Conservation (phyloP, 2,888 invertebrate genomes). For the Harpalus rubripes region DNA sequence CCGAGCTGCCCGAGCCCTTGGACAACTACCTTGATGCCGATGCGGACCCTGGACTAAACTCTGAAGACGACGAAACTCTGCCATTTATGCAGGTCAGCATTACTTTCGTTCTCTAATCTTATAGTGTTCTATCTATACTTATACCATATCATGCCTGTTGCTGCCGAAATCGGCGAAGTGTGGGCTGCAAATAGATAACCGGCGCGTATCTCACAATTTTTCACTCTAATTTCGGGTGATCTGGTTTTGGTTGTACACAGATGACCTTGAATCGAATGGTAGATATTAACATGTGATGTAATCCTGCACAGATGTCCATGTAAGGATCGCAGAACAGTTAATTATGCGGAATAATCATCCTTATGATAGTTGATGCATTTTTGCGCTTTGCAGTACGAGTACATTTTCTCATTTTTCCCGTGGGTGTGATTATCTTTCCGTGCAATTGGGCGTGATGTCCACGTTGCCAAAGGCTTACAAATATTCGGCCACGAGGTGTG, state of each 20-base stretch:
- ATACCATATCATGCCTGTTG: conserved; percentile 13
- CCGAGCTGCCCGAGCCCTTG: conserved; percentile 72
- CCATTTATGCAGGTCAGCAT: conserved; percentile 75
- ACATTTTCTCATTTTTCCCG: background rate
- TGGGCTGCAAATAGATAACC: conserved; percentile 41
- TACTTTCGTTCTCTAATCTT: background rate
- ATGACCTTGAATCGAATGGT: conserved; percentile 56
- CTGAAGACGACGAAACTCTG: conserved; percentile 73
- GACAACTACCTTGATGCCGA: conserved; percentile 81
- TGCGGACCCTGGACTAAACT: conserved; percentile 81
- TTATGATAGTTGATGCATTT: background rate
- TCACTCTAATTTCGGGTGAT: conserved; percentile 54
- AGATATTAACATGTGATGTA: conserved; percentile 62
- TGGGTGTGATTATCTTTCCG: conserved; percentile 4
- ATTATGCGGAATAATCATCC: conserved; percentile 58
- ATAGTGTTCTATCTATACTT: too few species aligned
- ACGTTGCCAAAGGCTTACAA: conserved; percentile 50
- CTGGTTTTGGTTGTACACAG: conserved; percentile 53
- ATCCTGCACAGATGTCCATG: conserved; percentile 59
- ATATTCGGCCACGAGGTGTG: conserved; percentile 31
- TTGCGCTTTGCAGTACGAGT: background rate
- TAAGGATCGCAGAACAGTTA: conserved; percentile 53
- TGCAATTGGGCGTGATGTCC: too few species aligned
- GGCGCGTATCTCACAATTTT: conserved; percentile 28
- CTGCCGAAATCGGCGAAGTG: conserved; percentile 21